Evolutionary conservation across 2,888 invertebrate species (phyloP).

Genomic region (Smittia sp.): DNA sequence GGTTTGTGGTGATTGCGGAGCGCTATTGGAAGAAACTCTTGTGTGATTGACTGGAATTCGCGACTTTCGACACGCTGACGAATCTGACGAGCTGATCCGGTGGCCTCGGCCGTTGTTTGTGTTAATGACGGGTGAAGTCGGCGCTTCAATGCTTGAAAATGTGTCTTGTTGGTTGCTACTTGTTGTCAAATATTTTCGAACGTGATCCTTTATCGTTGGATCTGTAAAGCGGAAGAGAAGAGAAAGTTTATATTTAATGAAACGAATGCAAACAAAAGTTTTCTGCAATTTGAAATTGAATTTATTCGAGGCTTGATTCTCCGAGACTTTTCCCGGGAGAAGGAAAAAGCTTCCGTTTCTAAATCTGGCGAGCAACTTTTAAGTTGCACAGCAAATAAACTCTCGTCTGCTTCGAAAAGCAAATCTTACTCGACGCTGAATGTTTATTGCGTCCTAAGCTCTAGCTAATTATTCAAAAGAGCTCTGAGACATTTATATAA

Average conservation of each 20-base stretch:
- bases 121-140: slow-evolving; percentile 43
- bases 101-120: slow-evolving; percentile 48
- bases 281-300: too few relatives aligned
- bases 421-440: too few relatives aligned
- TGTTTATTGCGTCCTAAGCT: too few relatives aligned
- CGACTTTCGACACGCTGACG: slow-evolving; percentile 49
- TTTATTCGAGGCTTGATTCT: too few relatives aligned
- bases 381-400: too few relatives aligned
- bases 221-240: slow-evolving; percentile 56
- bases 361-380: too few relatives aligned
- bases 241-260: background rate
- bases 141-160: slow-evolving; percentile 45
- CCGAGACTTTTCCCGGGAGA: too few relatives aligned
- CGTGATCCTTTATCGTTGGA: slow-evolving; percentile 80
- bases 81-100: slow-evolving; percentile 47
- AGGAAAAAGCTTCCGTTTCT: too few relatives aligned
- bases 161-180: slow-evolving; percentile 56
- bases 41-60: slow-evolving; percentile 44
- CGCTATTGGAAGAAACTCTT: slow-evolving; percentile 46
- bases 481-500: too few relatives aligned
- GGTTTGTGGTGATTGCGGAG: slow-evolving; percentile 51
- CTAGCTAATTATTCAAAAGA: too few relatives aligned
- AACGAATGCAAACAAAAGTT: too few relatives aligned
- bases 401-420: too few relatives aligned
- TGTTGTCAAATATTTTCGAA: slow-evolving; percentile 68